Evolutionary conservation across 2,888 invertebrate species (phyloP), one percentile per base, ranked within the genome.

Genomic region (Scelioninae gen. 1): DNA sequence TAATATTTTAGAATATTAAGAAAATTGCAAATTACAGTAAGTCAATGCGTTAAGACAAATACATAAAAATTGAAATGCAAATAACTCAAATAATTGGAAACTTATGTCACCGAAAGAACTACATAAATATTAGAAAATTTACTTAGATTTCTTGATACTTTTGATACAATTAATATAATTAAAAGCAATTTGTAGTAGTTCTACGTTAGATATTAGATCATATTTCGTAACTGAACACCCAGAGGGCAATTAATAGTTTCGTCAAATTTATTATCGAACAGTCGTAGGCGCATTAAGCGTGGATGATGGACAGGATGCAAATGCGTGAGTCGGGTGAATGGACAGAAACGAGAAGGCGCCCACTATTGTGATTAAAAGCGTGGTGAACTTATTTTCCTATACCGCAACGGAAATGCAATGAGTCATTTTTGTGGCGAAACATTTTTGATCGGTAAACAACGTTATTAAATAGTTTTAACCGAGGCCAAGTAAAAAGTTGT

Each of bases 231-330:
- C 23, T 23, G 23, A 23, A 23, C 23, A 23, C 23, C 23, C 23
- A 23, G 23, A 23, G 23, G 51, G 9, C 51, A 51, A 51, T 51
- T 51, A 47, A 47, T 47, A 4, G 47, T 53, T 31, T 53, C 51
- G 31, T 40, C 23, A 16, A 43, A 58, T 45, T 23, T 45, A 45
- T 45, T 31, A 60, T 43, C 60, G 43, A 13, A 10, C 7, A 4
- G 15, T 34, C 13, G 60, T 60, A 31, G 60, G 60, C 60, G 43
- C 43, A 6, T 0, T 6, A 10, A 29, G 2, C 29, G 43, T 34
- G 45, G 40, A 29, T 45, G 60, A 60, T 45, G 60, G 45, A 60
- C 60, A 45, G 45, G 43, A 60, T 45, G 60, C 31, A 60, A 60
- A 45, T 45, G 60, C 15, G 60, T 23, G 45, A 45, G 23, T 38